Evolutionary conservation across 2,113 vertebrate genomes (phyloP).

Genomic region (Paradisaea rubra): DNA sequence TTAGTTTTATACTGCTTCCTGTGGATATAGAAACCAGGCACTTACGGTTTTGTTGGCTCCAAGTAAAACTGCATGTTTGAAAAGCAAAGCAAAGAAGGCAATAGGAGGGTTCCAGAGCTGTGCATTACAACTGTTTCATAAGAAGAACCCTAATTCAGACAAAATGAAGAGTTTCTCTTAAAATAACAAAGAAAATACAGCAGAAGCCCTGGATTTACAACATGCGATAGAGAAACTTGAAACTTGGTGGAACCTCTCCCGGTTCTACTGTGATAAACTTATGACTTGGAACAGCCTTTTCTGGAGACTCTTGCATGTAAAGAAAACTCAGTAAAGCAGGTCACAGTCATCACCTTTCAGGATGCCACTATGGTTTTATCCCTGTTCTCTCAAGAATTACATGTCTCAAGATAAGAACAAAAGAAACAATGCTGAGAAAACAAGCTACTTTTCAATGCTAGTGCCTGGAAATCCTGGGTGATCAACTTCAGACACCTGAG

Average conservation of each 20-base stretch:
- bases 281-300: neutral
- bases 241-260: neutral
- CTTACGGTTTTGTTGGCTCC: neutral
- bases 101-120: neutral
- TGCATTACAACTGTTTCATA: neutral
- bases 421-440: neutral
- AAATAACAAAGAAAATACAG: neutral
- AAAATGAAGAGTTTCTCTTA: neutral
- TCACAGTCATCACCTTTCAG: neutral
- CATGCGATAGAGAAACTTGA: neutral
- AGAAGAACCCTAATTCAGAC: neutral
- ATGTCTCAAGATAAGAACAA: neutral
- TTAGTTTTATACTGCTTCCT: neutral
- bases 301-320: neutral
- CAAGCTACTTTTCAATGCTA: neutral
- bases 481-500: neutral
- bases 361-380: neutral
- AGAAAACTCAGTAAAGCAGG: neutral
- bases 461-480: neutral
- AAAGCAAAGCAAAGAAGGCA: neutral
- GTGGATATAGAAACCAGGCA: accelerated
- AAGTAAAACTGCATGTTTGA: neutral
- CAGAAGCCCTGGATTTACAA: neutral
- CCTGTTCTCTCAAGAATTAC: neutral
- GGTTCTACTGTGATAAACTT: neutral